phyloP scores from a whole-genome alignment of 2,797 vertebrate genomes.

The Siniperca scherzeri region DNA sequence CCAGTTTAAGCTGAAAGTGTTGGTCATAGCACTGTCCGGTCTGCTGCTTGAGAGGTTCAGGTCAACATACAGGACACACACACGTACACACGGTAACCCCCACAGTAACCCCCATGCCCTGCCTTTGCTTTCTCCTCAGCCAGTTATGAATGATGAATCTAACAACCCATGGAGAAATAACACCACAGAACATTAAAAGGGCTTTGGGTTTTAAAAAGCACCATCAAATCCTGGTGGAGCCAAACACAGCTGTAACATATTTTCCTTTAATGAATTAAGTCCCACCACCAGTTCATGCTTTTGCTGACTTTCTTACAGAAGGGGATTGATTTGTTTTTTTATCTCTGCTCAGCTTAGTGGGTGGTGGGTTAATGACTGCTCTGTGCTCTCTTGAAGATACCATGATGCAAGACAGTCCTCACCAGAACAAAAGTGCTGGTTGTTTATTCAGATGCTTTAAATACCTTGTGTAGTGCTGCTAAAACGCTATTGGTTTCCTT shows the following conservation, averaged over 20 bases:
- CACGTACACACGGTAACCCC: too few relatives aligned
- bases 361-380: conserved; percentile 28
- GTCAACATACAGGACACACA: conserved; percentile 4
- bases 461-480: not conserved
- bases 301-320: conserved; percentile 11
- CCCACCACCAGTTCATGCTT: not conserved
- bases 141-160: conserved; percentile 35
- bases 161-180: conserved; percentile 13
- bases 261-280: not conserved
- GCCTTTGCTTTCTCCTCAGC: not conserved
- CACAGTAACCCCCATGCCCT: not conserved
- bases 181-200: conserved; percentile 11
- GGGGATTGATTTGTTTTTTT: conserved; percentile 1
- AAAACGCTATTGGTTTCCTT: not conserved
- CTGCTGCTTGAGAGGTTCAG: conserved; percentile 18
- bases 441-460: conserved; percentile 4
- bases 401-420: not conserved
- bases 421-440: not conserved
- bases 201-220: not conserved
- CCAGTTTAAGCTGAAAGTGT: not conserved
- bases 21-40: conserved; percentile 37
- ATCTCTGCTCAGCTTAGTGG: not conserved
- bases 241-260: not conserved
- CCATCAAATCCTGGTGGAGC: not conserved
- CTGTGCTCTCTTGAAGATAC: conserved; percentile 11